A percentile compares a stretch with the other conserved stretches of the same genome.
These are phyloP conservation scores for Napeogenes inachia DNA, from an alignment of 2,888 invertebrate genomes.

Conservation along the genomic window DNA sequence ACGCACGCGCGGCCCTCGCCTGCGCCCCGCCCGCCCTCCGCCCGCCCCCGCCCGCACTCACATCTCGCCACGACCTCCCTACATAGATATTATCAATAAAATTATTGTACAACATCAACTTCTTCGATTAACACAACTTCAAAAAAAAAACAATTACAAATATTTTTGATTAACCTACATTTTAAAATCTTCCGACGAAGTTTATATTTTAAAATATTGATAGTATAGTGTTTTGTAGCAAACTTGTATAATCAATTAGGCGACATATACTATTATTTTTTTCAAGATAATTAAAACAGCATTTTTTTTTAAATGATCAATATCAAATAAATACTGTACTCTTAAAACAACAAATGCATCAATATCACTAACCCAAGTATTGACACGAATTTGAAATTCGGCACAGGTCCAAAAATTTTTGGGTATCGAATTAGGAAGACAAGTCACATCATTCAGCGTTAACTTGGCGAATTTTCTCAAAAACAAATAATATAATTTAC, in stretches of 20 bases:
- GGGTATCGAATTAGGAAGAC: constrained; percentile 31
- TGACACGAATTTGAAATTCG: constrained; percentile 33
- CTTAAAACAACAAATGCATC: constrained; percentile 10
- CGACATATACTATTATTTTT: no score
- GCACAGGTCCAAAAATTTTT: constrained; percentile 47
- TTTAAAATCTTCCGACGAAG: no score
- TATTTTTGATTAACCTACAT: no score
- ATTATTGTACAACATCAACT: constrained; percentile 69
- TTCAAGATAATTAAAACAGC: not conserved
- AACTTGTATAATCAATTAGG: no score
- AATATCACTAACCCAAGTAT: constrained; percentile 20
- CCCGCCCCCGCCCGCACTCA: constrained; percentile 52
- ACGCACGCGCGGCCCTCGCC: constrained; percentile 53
- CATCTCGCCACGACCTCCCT: constrained; percentile 67
- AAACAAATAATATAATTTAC: not conserved
- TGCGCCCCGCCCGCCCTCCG: constrained; percentile 26
- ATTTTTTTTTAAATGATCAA: not conserved
- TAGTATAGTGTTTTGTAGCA: no score
- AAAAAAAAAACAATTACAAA: constrained; percentile 37
- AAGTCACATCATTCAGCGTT: constrained; percentile 39
- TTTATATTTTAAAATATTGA: no score
- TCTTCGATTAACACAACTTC: constrained; percentile 53
- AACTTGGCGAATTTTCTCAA: constrained; percentile 9
- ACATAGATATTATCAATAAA: constrained; percentile 73
- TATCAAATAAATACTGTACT: not conserved